Percentiles rank a stretch among this genome's conserved stretches.
Evolutionary conservation across 1,140 invertebrate species (phyloP).

Genomic region (Drosophila pallidifrons): DNA sequence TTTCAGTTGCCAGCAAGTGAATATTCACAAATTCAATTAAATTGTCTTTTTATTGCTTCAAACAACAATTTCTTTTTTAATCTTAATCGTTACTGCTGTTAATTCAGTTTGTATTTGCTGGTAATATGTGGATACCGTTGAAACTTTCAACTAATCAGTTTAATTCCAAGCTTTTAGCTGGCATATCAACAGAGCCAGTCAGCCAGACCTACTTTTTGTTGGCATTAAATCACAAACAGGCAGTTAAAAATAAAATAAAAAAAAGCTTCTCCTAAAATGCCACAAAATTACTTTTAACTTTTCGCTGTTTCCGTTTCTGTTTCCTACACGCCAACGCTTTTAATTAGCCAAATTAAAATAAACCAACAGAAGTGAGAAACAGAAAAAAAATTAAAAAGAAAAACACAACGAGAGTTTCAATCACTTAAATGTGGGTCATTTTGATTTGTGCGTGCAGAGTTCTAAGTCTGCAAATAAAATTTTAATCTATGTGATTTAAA

Average conservation of each 20-base stretch:
- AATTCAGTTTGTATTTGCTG: slow-evolving; percentile 31
- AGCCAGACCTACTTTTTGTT: not conserved
- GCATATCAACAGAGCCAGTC: slow-evolving; percentile 27
- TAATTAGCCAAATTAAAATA: slow-evolving; percentile 54
- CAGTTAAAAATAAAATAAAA: slow-evolving; percentile 22
- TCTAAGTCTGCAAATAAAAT: slow-evolving; percentile 32
- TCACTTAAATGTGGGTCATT: slow-evolving; percentile 17
- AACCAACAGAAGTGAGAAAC: not conserved
- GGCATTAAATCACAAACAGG: slow-evolving; percentile 16
- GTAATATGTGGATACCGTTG: slow-evolving; percentile 7
- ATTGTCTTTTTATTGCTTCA: slow-evolving; percentile 7
- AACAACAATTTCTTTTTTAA: not conserved
- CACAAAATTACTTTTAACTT: slow-evolving; percentile 47
- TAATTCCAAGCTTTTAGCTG: slow-evolving; percentile 49
- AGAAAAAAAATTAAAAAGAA: not conserved
- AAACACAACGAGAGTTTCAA: not conserved
- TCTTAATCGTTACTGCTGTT: slow-evolving; percentile 3
- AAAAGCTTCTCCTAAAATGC: slow-evolving; percentile 28
- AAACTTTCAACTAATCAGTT: slow-evolving; percentile 42
- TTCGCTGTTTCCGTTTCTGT: not conserved
- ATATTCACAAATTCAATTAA: slow-evolving; percentile 20
- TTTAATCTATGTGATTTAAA: slow-evolving; percentile 36
- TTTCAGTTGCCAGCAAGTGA: not conserved
- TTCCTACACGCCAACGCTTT: slow-evolving; percentile 22
- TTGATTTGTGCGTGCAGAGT: slow-evolving; percentile 22